Evolutionary conservation across 2,888 invertebrate genomes (phyloP).

Genomic region (Dynastes hyllus): DNA sequence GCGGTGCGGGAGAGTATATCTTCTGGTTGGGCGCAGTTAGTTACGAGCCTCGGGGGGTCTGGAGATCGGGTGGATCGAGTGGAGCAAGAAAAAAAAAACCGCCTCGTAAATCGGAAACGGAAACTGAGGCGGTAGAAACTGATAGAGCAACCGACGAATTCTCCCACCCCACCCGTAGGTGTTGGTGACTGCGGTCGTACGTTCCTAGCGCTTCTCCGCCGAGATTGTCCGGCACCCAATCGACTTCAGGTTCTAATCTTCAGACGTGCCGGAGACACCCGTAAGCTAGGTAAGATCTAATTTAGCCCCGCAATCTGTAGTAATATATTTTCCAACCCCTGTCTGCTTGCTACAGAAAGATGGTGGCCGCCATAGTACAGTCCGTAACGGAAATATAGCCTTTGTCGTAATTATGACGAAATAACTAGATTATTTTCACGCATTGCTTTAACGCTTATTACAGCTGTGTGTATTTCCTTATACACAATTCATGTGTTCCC

Average conservation of each 20-base stretch:
- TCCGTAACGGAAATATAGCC: too few species aligned
- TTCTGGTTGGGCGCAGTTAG: constrained; percentile 23
- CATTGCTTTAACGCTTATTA: background rate
- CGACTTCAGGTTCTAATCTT: constrained; percentile 56
- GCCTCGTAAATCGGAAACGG: constrained; percentile 51
- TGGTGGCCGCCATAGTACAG: constrained; percentile 31
- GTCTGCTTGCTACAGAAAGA: constrained; percentile 15
- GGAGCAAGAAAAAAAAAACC: constrained; percentile 8
- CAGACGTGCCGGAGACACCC: constrained; percentile 61
- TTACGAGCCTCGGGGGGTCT: constrained; percentile 30
- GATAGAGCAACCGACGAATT: constrained; percentile 28
- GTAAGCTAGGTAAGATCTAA: constrained; percentile 64
- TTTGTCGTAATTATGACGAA: too few species aligned
- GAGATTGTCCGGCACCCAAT: constrained; percentile 52
- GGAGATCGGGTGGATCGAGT: constrained; percentile 21
- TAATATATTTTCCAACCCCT: constrained; percentile 59
- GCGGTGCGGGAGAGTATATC: constrained; percentile 4
- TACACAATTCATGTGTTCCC: too few species aligned
- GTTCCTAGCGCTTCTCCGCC: constrained; percentile 20
- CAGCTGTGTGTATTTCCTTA: too few species aligned
- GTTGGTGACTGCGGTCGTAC: constrained; percentile 24
- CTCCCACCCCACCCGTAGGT: background rate
- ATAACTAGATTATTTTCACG: background rate
- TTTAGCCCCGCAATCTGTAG: constrained; percentile 67
- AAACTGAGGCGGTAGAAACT: constrained; percentile 37